Percentiles rank a stretch among this genome's conserved stretches.
These are phyloP conservation scores for Charina bottae DNA, from an alignment of 2,113 vertebrate species.

Conservation along the genomic window DNA sequence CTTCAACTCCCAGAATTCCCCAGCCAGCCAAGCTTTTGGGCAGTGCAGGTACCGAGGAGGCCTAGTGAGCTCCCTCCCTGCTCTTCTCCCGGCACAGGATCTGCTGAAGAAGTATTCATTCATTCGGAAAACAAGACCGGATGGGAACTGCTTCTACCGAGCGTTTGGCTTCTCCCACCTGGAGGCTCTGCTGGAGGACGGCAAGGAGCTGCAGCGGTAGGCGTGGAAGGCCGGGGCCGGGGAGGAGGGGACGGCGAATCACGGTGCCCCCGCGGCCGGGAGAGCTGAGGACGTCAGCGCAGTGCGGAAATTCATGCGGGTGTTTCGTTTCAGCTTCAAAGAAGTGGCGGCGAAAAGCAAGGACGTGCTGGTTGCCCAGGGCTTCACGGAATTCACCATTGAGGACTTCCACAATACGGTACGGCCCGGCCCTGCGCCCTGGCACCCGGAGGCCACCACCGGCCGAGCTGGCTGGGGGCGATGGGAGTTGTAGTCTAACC, in stretches of 20 bases:
- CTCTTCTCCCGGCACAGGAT: slow-evolving; percentile 75
- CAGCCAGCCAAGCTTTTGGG: background rate
- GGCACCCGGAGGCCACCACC: fast-evolving
- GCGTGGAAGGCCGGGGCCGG: background rate
- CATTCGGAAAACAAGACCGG: slow-evolving; percentile 91
- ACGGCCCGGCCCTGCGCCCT: background rate
- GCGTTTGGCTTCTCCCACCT: slow-evolving; percentile 93
- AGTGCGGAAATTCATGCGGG: background rate
- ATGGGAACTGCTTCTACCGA: slow-evolving; percentile 94
- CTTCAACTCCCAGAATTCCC: background rate
- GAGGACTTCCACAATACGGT: slow-evolving; percentile 91
- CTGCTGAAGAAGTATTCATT: slow-evolving; percentile 89
- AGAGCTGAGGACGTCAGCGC: background rate
- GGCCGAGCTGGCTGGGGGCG: background rate
- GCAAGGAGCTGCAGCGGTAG: slow-evolving; percentile 89
- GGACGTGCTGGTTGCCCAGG: slow-evolving; percentile 89
- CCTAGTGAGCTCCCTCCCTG: background rate
- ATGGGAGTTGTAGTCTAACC: background rate
- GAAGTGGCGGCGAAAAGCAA: slow-evolving; percentile 90
- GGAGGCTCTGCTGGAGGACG: slow-evolving; percentile 88
- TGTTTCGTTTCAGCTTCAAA: slow-evolving; percentile 81
- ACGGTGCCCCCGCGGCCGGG: background rate
- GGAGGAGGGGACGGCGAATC: background rate
- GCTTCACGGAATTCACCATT: slow-evolving; percentile 94
- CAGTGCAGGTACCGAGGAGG: too few species aligned